Evolutionary conservation across 2,797 vertebrate species (phyloP).

Genomic region (Falco berigora): DNA sequence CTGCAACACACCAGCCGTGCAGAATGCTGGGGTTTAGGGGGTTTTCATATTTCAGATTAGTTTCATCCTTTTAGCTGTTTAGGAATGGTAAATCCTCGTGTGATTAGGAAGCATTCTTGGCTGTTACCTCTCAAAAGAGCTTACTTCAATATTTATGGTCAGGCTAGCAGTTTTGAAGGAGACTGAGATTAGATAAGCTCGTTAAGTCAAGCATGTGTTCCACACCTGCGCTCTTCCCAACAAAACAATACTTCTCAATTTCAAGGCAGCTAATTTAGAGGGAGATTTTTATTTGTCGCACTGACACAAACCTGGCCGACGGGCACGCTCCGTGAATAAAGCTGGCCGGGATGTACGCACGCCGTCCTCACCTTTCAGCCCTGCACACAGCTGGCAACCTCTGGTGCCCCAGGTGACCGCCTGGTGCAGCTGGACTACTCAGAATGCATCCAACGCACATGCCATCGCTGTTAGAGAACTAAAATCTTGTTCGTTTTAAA

Average conservation of each 20-base stretch:
- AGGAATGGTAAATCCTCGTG: background rate
- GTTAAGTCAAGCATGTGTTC: background rate
- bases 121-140: background rate
- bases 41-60: background rate
- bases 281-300: background rate
- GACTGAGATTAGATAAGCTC: background rate
- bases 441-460: background rate
- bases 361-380: background rate
- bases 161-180: background rate
- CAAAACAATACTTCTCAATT: background rate
- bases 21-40: background rate
- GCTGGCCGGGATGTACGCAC: background rate
- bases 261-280: background rate
- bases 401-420: background rate
- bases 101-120: background rate
- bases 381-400: background rate
- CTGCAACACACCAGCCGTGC: rapidly evolving
- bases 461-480: background rate
- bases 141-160: background rate
- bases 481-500: background rate
- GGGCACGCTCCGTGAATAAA: background rate
- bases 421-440: background rate
- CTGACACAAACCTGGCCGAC: background rate
- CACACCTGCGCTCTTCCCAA: background rate
- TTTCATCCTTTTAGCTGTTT: background rate